These are phyloP conservation scores for Heptranchias perlo DNA, from an alignment of 2,113 vertebrate species.

Conservation along the genomic window DNA sequence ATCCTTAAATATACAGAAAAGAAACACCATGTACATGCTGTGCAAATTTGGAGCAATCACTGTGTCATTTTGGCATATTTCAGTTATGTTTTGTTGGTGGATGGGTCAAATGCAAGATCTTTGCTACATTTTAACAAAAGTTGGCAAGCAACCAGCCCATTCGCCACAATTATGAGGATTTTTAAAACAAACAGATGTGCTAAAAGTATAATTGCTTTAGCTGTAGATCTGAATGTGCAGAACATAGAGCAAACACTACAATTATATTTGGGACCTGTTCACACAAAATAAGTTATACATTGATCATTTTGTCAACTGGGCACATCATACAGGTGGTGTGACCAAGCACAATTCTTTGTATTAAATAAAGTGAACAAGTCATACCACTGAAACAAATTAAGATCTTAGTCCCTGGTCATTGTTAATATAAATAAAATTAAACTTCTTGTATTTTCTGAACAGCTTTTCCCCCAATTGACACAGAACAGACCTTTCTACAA, in stretches of 20 bases:
- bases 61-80: background rate
- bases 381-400: background rate
- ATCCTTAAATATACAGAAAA: slow-evolving; percentile 10
- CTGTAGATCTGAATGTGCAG: background rate
- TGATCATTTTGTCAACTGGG: background rate
- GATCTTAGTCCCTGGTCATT: background rate
- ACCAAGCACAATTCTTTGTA: background rate
- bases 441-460: background rate
- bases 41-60: slow-evolving; percentile 27
- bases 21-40: slow-evolving; percentile 11
- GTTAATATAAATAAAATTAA: background rate
- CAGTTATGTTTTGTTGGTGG: background rate
- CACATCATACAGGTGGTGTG: background rate
- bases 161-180: background rate
- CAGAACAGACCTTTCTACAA: background rate
- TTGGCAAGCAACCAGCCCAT: background rate
- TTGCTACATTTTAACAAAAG: background rate
- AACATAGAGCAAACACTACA: background rate
- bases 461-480: background rate
- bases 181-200: background rate
- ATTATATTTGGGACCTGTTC: background rate
- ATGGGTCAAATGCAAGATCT: background rate
- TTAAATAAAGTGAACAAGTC: slow-evolving; percentile 8
- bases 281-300: background rate
- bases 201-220: background rate